A percentile compares a stretch with the other conserved stretches of the same genome.
Conservation (phyloP, 2,888 invertebrate species). For the Nomada flava region DNA sequence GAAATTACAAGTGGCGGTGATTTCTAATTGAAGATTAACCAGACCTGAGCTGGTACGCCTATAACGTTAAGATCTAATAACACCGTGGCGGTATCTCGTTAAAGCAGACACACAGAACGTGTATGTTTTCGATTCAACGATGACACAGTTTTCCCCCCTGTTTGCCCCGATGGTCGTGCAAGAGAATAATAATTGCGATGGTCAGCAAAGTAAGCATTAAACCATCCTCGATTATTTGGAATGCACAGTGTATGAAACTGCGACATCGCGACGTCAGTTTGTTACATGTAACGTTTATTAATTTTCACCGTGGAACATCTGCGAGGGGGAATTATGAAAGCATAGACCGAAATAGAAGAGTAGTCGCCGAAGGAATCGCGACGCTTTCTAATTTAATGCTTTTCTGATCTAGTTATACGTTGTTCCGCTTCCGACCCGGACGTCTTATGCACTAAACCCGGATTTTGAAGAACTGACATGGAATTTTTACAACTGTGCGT, state of each 20-base stretch:
- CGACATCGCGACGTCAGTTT: neutral
- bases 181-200: conserved; percentile 17
- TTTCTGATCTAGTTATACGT: conserved; percentile 47
- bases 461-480: no score
- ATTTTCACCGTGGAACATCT: conserved; percentile 25
- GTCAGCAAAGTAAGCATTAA: conserved; percentile 8
- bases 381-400: conserved; percentile 55
- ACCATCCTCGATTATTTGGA: neutral
- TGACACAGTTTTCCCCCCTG: neutral
- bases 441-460: no score
- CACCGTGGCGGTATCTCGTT: conserved; percentile 5
- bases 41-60: neutral
- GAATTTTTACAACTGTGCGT: no score
- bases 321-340: conserved; percentile 17
- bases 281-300: conserved; percentile 32
- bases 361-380: conserved; percentile 29
- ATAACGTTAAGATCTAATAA: neutral
- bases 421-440: conserved; percentile 26
- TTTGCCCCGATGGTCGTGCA: neutral
- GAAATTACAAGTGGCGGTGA: conserved; percentile 18
- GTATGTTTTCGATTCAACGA: conserved; percentile 9
- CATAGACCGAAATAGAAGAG: conserved; percentile 19
- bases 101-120: neutral
- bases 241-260: neutral
- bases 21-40: conserved; percentile 41